These are phyloP conservation scores for Sinohyriopsis cumingii DNA, from an alignment of 2,888 invertebrate species.

Conservation along the genomic window DNA sequence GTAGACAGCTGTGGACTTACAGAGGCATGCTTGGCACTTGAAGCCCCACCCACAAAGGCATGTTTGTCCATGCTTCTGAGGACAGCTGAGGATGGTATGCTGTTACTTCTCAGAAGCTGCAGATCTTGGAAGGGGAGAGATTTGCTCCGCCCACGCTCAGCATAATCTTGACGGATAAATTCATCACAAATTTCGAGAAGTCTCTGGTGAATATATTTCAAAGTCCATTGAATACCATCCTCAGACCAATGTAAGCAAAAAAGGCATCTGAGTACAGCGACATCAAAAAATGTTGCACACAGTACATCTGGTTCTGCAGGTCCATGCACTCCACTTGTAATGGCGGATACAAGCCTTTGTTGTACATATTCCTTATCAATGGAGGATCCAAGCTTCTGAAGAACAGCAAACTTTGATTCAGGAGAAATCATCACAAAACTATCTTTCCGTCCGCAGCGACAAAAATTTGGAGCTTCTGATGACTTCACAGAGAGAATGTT, in stretches of 20 bases:
- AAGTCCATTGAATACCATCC: constrained; percentile 97
- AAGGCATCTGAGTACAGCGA: constrained; percentile 94
- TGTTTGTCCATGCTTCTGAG: constrained; percentile 3
- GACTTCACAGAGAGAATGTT: constrained; percentile 64
- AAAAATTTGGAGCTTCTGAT: constrained; percentile 42
- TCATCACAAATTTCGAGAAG: constrained; percentile 91
- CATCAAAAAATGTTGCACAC: constrained; percentile 93
- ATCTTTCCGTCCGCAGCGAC: constrained; percentile 60
- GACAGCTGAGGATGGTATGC: constrained; percentile 26
- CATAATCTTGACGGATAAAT: constrained; percentile 81
- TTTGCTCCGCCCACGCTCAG: constrained; percentile 88
- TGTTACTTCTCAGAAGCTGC: constrained; percentile 31
- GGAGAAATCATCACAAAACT: constrained; percentile 54
- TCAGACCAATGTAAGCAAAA: constrained; percentile 98
- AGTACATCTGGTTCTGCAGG: constrained; percentile 60
- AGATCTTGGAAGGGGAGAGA: constrained; percentile 81
- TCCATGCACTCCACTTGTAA: constrained; percentile 59
- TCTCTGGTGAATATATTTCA: constrained; percentile 77
- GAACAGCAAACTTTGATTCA: constrained; percentile 46
- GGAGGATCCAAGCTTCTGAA: constrained; percentile 57
- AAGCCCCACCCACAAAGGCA: constrained; percentile 15
- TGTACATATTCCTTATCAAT: constrained; percentile 84
- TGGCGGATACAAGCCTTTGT: constrained; percentile 73
- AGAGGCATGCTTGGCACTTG: constrained; percentile 29
- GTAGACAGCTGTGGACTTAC: constrained; percentile 40